Evolutionary conservation across 2,888 invertebrate species (phyloP).

Genomic region (Liopterus haemorrhoidalis): DNA sequence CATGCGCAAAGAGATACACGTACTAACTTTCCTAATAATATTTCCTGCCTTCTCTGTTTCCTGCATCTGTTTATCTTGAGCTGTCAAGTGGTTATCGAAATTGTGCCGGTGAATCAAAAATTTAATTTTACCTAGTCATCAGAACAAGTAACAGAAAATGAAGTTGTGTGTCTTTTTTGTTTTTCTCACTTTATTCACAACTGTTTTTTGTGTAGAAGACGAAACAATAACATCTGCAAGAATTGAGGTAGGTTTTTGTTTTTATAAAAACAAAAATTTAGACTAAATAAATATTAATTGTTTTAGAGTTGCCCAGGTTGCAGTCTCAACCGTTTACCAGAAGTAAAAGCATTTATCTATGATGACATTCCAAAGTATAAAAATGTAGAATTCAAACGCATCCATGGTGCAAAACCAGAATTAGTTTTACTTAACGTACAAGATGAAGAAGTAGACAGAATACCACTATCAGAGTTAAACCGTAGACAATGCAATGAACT

Average conservation of each 20-base stretch:
- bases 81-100: too few species aligned
- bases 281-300: slow-evolving; percentile 11
- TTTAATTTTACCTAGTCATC: too few species aligned
- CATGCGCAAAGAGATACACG: too few species aligned
- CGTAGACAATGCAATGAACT: slow-evolving; percentile 64
- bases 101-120: too few species aligned
- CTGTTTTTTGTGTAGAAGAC: too few species aligned
- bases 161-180: too few species aligned
- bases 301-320: slow-evolving; percentile 65
- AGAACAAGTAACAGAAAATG: too few species aligned
- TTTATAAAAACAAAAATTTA: background rate
- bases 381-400: slow-evolving; percentile 58
- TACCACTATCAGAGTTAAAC: slow-evolving; percentile 52
- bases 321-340: slow-evolving; percentile 58
- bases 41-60: too few species aligned
- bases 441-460: slow-evolving; percentile 58
- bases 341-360: slow-evolving; percentile 61
- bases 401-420: slow-evolving; percentile 61
- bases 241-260: slow-evolving; percentile 45
- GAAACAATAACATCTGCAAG: slow-evolving; percentile 46
- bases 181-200: too few species aligned
- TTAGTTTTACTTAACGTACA: slow-evolving; percentile 53
- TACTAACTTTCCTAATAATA: too few species aligned
- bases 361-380: slow-evolving; percentile 61
- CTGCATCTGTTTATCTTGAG: too few species aligned